phyloP scores from a whole-genome alignment of 2,888 invertebrate species.

The Sminthurides aquaticus region DNA sequence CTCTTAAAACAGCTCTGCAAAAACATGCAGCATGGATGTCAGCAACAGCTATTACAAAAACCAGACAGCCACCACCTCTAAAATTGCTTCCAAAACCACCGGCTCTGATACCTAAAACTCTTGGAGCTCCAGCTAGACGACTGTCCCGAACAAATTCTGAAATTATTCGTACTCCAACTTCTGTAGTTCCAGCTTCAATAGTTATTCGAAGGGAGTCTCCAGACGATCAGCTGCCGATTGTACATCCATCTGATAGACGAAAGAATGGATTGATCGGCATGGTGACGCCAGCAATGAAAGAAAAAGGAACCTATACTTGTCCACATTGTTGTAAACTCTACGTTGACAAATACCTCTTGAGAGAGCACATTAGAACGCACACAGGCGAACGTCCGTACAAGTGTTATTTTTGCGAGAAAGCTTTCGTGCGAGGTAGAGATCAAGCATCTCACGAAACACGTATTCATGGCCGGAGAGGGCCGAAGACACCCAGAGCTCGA shows the following conservation, averaged over 20 bases:
- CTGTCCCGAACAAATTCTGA: not conserved
- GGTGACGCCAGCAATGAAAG: constrained; percentile 1
- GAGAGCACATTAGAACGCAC: not conserved
- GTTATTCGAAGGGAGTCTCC: not conserved
- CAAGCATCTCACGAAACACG: not conserved
- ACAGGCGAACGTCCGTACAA: not conserved
- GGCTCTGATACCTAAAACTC: not conserved
- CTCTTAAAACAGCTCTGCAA: not conserved
- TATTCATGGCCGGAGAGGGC: not conserved
- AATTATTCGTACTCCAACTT: not conserved
- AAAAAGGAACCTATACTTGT: not conserved
- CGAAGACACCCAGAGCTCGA: not conserved
- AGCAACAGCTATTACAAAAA: not conserved
- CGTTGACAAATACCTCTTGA: not conserved
- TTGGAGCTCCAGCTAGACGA: no score
- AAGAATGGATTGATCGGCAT: not conserved
- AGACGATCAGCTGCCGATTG: not conserved
- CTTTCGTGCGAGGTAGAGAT: not conserved
- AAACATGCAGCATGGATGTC: not conserved
- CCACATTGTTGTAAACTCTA: not conserved
- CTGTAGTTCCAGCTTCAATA: no score
- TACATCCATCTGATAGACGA: not conserved
- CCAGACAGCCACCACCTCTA: not conserved
- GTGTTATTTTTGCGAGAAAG: not conserved
- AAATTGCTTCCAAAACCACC: not conserved